Percentiles rank a stretch among this genome's conserved stretches.
phyloP scores from a whole-genome alignment of 2,888 invertebrate species.

The Ormyrus labotus region DNA sequence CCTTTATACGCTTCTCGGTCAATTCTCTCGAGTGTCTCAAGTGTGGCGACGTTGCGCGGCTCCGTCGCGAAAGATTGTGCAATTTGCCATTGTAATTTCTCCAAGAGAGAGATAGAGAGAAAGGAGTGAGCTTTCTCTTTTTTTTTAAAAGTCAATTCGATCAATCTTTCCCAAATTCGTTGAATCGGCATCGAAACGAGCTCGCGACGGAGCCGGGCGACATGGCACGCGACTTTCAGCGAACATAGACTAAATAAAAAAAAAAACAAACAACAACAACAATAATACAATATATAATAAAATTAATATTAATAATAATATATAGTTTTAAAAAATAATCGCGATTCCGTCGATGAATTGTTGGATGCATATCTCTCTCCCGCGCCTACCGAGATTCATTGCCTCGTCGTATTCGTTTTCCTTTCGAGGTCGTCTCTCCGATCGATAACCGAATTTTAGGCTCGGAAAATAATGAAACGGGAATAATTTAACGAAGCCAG shows the following conservation, averaged over 20 bases:
- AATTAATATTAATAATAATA: conserved; percentile 50
- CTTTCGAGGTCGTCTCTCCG: not conserved
- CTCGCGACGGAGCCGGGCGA: conserved; percentile 69
- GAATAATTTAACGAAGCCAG: not conserved
- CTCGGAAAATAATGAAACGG: conserved; percentile 4
- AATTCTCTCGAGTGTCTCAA: conserved; percentile 61
- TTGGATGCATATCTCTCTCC: conserved; percentile 35
- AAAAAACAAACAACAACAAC: conserved; percentile 72
- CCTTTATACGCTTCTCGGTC: conserved; percentile 54
- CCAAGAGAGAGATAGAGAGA: too few relatives aligned
- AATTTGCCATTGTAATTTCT: too few relatives aligned
- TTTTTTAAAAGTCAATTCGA: not conserved
- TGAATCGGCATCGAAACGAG: conserved; percentile 31
- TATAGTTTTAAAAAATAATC: conserved; percentile 26
- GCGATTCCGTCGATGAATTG: conserved; percentile 19
- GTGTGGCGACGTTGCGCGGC: conserved; percentile 69
- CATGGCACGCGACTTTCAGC: conserved; percentile 62
- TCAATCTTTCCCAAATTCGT: not conserved
- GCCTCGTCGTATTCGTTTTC: not conserved
- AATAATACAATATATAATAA: conserved; percentile 59
- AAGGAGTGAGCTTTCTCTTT: not conserved
- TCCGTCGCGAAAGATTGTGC: conserved; percentile 59
- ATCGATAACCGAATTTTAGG: conserved; percentile 1
- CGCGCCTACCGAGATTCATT: conserved; percentile 32
- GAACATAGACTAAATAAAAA: conserved; percentile 66